phyloP scores from a whole-genome alignment of 2,113 vertebrate genomes.

The Tyrannus savana region DNA sequence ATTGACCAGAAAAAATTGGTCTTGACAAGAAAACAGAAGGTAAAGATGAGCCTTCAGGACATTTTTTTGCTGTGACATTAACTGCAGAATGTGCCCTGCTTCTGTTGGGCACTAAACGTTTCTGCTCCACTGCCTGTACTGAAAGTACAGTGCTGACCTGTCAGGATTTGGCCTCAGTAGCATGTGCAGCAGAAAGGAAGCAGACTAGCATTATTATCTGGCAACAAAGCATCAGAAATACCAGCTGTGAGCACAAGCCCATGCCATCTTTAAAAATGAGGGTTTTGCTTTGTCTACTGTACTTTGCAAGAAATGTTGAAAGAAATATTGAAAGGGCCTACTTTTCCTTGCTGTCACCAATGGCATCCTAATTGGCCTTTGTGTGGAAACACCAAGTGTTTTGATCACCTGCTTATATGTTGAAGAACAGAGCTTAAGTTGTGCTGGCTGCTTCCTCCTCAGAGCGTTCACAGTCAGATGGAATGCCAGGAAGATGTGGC shows the following conservation, averaged over 20 bases:
- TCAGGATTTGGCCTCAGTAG: background rate
- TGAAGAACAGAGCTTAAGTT: background rate
- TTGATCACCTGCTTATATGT: background rate
- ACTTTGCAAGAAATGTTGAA: background rate
- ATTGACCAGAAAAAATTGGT: background rate
- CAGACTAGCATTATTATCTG: background rate
- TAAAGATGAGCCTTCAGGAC: background rate
- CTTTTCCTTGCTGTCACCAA: background rate
- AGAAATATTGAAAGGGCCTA: background rate
- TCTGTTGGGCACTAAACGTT: background rate
- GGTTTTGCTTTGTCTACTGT: background rate
- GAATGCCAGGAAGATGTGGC: background rate
- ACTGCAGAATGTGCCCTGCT: background rate
- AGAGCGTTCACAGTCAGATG: background rate
- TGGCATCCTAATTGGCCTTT: background rate
- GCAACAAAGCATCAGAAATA: background rate
- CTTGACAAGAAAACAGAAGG: background rate
- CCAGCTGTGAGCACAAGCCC: background rate
- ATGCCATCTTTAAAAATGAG: background rate
- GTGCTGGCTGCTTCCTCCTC: background rate
- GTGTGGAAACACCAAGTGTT: background rate
- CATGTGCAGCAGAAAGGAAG: background rate
- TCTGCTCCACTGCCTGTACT: background rate
- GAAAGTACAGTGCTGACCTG: background rate
- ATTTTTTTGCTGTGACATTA: background rate